Evolutionary conservation across 2,888 invertebrate genomes (phyloP).

Genomic region (Xestobium rufovillosum): DNA sequence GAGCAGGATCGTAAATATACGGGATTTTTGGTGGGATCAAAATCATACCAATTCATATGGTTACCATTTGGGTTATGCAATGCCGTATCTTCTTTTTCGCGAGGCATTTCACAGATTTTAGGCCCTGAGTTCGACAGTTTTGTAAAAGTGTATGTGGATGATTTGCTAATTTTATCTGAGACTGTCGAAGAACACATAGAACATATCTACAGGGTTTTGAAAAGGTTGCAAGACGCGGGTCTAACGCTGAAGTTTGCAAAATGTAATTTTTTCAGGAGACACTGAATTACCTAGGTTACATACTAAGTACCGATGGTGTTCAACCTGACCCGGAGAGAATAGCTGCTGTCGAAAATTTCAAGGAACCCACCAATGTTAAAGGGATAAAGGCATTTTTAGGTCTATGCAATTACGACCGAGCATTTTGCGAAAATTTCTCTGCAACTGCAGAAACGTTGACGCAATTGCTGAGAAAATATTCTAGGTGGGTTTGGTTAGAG

Average conservation of each 20-base stretch:
- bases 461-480: too few species aligned
- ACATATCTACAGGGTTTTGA: constrained; percentile 19
- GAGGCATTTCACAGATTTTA: constrained; percentile 17
- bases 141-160: constrained; percentile 17
- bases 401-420: constrained; percentile 18
- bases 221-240: constrained; percentile 12
- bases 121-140: constrained; percentile 17
- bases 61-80: constrained; percentile 19
- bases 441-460: not conserved
- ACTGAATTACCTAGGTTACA: constrained; percentile 22
- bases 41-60: constrained; percentile 20
- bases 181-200: constrained; percentile 18
- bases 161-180: constrained; percentile 19
- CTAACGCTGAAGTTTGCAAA: constrained; percentile 23
- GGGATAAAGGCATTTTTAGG: constrained; percentile 19
- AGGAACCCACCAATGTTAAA: constrained; percentile 16
- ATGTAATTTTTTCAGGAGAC: constrained; percentile 20
- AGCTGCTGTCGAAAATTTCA: constrained; percentile 19
- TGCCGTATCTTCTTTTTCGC: constrained; percentile 17
- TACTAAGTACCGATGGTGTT: constrained; percentile 20
- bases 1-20: constrained; percentile 22
- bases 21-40: constrained; percentile 21
- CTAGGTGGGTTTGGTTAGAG: too few species aligned
- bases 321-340: constrained; percentile 21
- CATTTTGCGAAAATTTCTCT: constrained; percentile 11